A percentile compares a stretch with the other conserved stretches of the same genome.
Evolutionary conservation across 2,888 invertebrate species (phyloP).

Genomic region (Onchidella celtica): DNA sequence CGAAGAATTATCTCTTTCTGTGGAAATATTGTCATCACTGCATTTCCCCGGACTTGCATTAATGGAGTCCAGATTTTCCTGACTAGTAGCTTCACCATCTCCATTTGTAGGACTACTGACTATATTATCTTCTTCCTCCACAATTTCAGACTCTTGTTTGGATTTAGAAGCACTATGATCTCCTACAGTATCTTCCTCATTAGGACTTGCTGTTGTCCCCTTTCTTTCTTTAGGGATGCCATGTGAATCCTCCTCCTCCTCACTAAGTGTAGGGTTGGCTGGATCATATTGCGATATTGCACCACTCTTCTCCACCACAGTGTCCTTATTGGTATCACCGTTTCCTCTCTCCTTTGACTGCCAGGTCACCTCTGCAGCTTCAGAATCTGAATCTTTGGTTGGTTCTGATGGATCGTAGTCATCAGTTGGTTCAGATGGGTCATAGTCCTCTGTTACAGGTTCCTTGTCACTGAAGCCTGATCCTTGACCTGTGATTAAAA

Average conservation of each 20-base stretch:
- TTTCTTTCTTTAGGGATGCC: not conserved
- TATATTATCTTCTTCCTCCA: too few species aligned
- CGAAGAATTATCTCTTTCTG: not conserved
- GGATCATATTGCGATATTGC: constrained; percentile 36
- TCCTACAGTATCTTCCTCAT: not conserved
- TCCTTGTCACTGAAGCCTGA: too few species aligned
- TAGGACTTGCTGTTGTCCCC: not conserved
- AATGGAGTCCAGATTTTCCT: too few species aligned
- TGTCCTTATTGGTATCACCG: not conserved
- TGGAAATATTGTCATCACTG: not conserved
- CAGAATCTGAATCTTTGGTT: constrained; percentile 5
- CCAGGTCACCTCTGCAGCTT: not conserved
- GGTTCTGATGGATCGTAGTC: constrained; percentile 43
- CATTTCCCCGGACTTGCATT: not conserved
- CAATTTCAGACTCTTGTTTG: too few species aligned
- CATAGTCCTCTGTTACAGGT: constrained; percentile 21
- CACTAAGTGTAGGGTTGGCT: constrained; percentile 45
- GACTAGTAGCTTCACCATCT: too few species aligned
- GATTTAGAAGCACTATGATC: not conserved
- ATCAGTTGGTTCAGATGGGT: constrained; percentile 45
- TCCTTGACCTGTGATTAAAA: too few species aligned
- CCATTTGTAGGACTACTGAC: too few species aligned
- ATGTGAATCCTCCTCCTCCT: constrained; percentile 25
- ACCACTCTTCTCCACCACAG: not conserved
- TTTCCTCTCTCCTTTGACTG: not conserved